phyloP scores from a whole-genome alignment of 2,888 invertebrate species.

The Caenorhabditis sinica region DNA sequence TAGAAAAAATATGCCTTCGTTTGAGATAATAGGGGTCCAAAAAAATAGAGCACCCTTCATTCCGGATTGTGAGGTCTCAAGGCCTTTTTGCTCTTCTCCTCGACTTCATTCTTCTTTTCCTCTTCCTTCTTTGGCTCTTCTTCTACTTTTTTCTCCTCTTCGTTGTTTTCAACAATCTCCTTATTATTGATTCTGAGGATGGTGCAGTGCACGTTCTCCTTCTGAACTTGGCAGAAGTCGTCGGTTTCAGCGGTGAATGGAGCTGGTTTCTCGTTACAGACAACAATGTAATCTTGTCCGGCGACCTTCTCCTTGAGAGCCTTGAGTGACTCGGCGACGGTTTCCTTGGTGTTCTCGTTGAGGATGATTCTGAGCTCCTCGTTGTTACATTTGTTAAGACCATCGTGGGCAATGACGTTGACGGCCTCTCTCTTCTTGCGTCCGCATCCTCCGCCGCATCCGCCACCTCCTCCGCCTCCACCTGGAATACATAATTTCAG shows the following conservation, averaged over 20 bases:
- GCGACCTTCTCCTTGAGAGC: conserved; percentile 67
- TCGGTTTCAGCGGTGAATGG: conserved; percentile 73
- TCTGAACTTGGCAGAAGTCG: conserved; percentile 70
- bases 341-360: conserved; percentile 66
- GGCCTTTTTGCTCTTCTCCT: conserved; percentile 49
- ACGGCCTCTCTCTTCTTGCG: conserved; percentile 72
- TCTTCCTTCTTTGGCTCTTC: conserved; percentile 32
- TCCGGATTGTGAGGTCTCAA: too few relatives aligned
- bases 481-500: conserved; percentile 1
- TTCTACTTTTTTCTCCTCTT: conserved; percentile 25
- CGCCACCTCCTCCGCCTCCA: conserved; percentile 56
- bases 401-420: conserved; percentile 68
- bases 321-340: conserved; percentile 62
- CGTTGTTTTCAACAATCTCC: conserved; percentile 50
- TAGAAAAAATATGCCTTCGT: too few relatives aligned
- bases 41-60: too few relatives aligned
- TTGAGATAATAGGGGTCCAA: too few relatives aligned
- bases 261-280: conserved; percentile 71
- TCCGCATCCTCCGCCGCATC: conserved; percentile 64
- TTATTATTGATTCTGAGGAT: conserved; percentile 67
- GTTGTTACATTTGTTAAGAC: conserved; percentile 70
- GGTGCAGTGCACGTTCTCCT: conserved; percentile 68
- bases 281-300: conserved; percentile 66
- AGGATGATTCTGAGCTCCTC: conserved; percentile 71
- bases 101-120: conserved; percentile 42